Evolutionary conservation across 2,888 invertebrate species (phyloP).

Genomic region (Drosophila nr. fundita): DNA sequence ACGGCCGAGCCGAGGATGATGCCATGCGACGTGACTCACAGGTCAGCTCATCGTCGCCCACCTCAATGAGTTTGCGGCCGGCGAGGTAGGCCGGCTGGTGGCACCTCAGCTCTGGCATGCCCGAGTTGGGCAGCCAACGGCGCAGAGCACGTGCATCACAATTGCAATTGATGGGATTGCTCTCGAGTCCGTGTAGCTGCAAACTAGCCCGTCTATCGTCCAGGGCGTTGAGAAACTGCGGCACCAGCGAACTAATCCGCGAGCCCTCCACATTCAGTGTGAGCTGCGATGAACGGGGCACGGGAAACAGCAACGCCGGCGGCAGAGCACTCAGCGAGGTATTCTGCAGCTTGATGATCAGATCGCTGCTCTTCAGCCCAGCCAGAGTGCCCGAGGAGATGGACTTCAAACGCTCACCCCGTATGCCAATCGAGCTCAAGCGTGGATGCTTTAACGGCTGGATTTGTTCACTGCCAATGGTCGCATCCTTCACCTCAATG

Average conservation of each 20-base stretch:
- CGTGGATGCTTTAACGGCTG: slow-evolving; percentile 92
- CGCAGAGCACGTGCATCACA: slow-evolving; percentile 92
- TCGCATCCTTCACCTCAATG: slow-evolving; percentile 94
- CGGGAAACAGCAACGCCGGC: slow-evolving; percentile 93
- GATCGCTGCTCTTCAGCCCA: slow-evolving; percentile 90
- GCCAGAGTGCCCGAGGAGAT: slow-evolving; percentile 94
- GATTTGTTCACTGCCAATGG: slow-evolving; percentile 92
- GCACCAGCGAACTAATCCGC: slow-evolving; percentile 90
- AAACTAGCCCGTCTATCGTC: slow-evolving; percentile 93
- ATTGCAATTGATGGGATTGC: slow-evolving; percentile 94
- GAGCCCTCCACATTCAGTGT: slow-evolving; percentile 92
- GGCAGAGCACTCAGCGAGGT: slow-evolving; percentile 92
- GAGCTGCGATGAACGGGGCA: slow-evolving; percentile 93
- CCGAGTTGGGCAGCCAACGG: slow-evolving; percentile 90
- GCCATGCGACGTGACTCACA: slow-evolving; percentile 89
- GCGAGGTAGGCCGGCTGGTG: slow-evolving; percentile 89
- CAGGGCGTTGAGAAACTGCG: slow-evolving; percentile 91
- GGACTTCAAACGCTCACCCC: slow-evolving; percentile 90
- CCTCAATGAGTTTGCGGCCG: slow-evolving; percentile 89
- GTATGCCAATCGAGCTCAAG: slow-evolving; percentile 89
- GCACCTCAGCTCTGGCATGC: slow-evolving; percentile 88
- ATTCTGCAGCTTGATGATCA: slow-evolving; percentile 91
- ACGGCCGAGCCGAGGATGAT: slow-evolving; percentile 73
- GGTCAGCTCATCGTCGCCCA: slow-evolving; percentile 92
- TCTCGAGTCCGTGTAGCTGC: slow-evolving; percentile 89